Percentiles rank a stretch among this genome's conserved stretches.
Conservation (phyloP, 1,140 invertebrate species). For the Sminthurides bifidus region DNA sequence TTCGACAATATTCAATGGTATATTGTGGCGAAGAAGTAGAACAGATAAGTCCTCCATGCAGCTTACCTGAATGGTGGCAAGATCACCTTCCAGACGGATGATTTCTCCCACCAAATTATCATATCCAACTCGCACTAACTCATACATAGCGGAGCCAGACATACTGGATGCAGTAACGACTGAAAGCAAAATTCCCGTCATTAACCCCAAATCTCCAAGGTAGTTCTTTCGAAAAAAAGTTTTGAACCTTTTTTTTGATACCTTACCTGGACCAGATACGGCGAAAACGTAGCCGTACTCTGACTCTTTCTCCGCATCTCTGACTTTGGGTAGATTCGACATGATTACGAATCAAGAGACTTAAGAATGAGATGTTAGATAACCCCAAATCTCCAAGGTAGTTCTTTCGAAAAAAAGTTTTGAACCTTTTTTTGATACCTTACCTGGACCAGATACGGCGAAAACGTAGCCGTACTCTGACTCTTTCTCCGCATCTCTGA, state of each 20-base stretch:
- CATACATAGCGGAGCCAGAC: conserved; percentile 99
- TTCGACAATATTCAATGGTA: too few species aligned
- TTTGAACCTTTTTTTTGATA: too few species aligned
- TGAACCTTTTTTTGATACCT: too few species aligned
- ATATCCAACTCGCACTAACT: conserved; percentile 96
- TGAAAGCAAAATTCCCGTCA: too few species aligned
- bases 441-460: conserved; percentile 93
- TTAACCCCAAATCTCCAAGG: too few species aligned
- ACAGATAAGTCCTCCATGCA: too few species aligned
- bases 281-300: conserved; percentile 91
- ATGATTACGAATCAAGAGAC: too few species aligned
- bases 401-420: too few species aligned
- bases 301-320: conserved; percentile 73
- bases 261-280: conserved; percentile 90
- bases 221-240: too few species aligned
- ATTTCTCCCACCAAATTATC: conserved; percentile 97
- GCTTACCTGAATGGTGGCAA: conserved; percentile 91
- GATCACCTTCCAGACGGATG: conserved; percentile 96
- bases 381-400: too few species aligned
- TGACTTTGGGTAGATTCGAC: conserved; percentile 51
- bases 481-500: conserved; percentile 76
- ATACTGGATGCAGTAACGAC: conserved; percentile 98
- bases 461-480: conserved; percentile 86
- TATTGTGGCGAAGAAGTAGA: too few species aligned
- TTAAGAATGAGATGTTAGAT: too few species aligned